A percentile compares a stretch with the other conserved stretches of the same genome.
phyloP scores from a whole-genome alignment of 2,113 vertebrate genomes.

The Mystacornis crossleyi region DNA sequence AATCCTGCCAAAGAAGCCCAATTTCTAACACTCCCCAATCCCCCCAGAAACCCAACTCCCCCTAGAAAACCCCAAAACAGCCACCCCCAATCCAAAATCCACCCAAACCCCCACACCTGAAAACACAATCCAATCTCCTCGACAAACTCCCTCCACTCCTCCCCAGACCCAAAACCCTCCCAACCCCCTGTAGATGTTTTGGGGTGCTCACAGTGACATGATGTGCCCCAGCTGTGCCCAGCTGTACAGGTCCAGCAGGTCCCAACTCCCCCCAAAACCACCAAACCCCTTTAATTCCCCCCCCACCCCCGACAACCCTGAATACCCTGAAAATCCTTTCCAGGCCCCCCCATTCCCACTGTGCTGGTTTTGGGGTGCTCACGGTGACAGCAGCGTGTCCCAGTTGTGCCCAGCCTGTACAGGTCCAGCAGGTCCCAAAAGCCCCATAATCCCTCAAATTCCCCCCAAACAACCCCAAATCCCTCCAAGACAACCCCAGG shows the following conservation, averaged over 20 bases:
- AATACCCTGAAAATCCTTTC: not conserved
- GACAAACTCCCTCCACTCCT: not conserved
- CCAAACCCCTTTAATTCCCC: not conserved
- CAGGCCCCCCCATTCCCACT: not conserved
- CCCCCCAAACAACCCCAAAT: no score
- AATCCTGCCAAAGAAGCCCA: not conserved
- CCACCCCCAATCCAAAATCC: not conserved
- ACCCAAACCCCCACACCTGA: not conserved
- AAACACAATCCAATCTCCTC: not conserved
- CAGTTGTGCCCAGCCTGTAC: not conserved
- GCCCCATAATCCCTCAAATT: no score
- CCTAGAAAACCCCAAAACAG: not conserved
- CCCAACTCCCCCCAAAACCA: no score
- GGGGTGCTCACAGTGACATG: not conserved
- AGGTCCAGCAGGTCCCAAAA: not conserved
- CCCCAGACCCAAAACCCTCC: not conserved
- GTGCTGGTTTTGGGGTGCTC: not conserved
- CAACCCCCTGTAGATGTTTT: not conserved
- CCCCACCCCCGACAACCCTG: not conserved
- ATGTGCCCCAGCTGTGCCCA: no score
- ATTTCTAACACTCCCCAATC: no score
- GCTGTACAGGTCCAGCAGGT: no score
- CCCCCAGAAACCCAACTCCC: not conserved
- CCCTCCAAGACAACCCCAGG: rapidly evolving
- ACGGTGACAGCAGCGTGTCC: rapidly evolving